Conservation (phyloP, 2,888 invertebrate genomes). For the Seira sanloemensis region DNA sequence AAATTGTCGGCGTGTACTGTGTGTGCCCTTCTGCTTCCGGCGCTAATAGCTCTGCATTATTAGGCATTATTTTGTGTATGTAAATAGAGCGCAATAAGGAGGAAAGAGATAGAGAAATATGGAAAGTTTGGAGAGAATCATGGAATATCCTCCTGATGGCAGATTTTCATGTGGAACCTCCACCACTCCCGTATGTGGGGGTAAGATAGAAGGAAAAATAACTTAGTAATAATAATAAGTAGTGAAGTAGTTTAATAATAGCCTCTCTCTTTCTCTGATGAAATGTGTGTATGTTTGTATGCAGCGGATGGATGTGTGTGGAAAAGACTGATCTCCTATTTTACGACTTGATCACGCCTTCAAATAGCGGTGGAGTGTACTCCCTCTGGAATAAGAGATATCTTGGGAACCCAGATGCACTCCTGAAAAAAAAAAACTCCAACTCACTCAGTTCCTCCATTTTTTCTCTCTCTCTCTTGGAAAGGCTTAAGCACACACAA, state of each 20-base stretch:
- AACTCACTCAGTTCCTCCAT: neutral
- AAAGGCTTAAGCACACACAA: slow-evolving; percentile 10
- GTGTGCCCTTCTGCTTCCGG: neutral
- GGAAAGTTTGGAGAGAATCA: neutral
- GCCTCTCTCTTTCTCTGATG: slow-evolving; percentile 20
- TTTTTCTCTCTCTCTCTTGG: no score
- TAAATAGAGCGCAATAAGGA: neutral
- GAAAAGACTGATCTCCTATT: slow-evolving; percentile 73
- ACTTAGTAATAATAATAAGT: slow-evolving; percentile 51
- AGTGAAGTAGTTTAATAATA: neutral
- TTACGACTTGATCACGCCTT: slow-evolving; percentile 74
- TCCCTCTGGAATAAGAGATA: slow-evolving; percentile 63
- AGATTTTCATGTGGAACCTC: neutral
- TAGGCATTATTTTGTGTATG: neutral
- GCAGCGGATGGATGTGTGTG: slow-evolving; percentile 33
- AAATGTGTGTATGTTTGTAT: neutral
- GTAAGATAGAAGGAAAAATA: neutral
- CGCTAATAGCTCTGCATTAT: neutral
- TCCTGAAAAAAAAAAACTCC: neutral
- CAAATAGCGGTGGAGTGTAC: neutral
- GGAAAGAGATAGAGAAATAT: neutral
- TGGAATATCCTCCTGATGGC: neutral
- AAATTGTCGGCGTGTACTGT: neutral
- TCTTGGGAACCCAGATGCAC: slow-evolving; percentile 70
- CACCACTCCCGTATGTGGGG: neutral